Evolutionary conservation across 2,888 invertebrate genomes (phyloP).

Genomic region (Mallateleia sp.): DNA sequence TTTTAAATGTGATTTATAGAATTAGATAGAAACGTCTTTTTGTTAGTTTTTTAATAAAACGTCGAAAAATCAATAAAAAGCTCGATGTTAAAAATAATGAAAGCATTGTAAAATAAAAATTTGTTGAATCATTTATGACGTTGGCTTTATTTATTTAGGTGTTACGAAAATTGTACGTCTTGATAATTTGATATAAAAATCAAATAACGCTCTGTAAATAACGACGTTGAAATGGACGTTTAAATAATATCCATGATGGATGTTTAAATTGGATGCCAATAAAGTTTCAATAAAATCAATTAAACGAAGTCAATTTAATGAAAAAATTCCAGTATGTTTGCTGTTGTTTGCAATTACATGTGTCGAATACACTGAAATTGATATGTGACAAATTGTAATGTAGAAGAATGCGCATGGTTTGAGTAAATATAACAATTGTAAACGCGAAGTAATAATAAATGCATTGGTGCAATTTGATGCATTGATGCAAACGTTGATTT

Average conservation of each 20-base stretch:
- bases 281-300: slow-evolving; percentile 46
- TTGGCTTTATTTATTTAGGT: not conserved
- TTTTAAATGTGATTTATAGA: slow-evolving; percentile 49
- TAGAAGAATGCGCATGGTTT: slow-evolving; percentile 6
- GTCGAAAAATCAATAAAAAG: not conserved
- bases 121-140: not conserved
- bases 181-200: slow-evolving; percentile 16
- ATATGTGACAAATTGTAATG: slow-evolving; percentile 34
- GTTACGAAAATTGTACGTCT: not conserved
- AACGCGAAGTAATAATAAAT: not conserved
- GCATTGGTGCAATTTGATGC: slow-evolving; percentile 14
- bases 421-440: not conserved
- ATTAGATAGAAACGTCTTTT: no score
- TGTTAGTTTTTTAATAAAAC: no score
- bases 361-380: slow-evolving; percentile 42
- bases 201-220: slow-evolving; percentile 9
- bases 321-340: slow-evolving; percentile 22
- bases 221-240: slow-evolving; percentile 6
- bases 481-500: not conserved
- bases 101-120: slow-evolving; percentile 15
- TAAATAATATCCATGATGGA: slow-evolving; percentile 22
- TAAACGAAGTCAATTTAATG: slow-evolving; percentile 40
- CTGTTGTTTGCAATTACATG: slow-evolving; percentile 43
- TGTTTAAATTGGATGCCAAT: slow-evolving; percentile 52
- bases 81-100: not conserved